Percentiles rank a stretch among this genome's conserved stretches.
Conservation (phyloP, 2,113 vertebrate species). For the Alces alces region DNA sequence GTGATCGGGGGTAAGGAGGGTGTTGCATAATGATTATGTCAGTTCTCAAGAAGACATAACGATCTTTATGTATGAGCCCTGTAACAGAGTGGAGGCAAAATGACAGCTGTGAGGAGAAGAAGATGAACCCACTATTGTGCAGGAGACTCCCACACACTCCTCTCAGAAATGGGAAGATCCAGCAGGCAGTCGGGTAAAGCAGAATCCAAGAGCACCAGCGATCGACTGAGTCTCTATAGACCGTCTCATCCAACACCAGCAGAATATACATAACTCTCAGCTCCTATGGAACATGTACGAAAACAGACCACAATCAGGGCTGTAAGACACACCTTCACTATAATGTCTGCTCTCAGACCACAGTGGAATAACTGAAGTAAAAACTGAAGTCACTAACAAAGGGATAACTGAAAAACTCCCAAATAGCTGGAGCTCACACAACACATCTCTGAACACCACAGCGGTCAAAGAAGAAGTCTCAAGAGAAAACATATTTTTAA, state of each 20-base stretch:
- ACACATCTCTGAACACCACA: background rate
- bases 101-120: background rate
- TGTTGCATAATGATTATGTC: fast-evolving
- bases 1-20: fast-evolving
- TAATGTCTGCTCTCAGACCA: background rate
- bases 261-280: background rate
- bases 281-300: fast-evolving
- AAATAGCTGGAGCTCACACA: background rate
- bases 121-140: too few relatives aligned
- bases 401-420: background rate
- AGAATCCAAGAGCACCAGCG: background rate
- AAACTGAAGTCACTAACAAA: background rate
- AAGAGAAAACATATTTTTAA: background rate
- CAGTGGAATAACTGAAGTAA: background rate
- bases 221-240: fast-evolving
- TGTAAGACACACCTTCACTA: background rate
- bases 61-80: fast-evolving
- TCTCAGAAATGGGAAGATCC: background rate
- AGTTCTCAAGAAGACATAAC: fast-evolving
- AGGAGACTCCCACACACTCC: background rate
- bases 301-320: background rate
- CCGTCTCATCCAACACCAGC: fast-evolving
- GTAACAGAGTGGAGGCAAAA: too few relatives aligned
- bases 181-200: background rate
- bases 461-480: background rate